These are phyloP conservation scores for Elaphurus davidianus DNA, from an alignment of 2,113 vertebrate genomes.

Conservation along the genomic window DNA sequence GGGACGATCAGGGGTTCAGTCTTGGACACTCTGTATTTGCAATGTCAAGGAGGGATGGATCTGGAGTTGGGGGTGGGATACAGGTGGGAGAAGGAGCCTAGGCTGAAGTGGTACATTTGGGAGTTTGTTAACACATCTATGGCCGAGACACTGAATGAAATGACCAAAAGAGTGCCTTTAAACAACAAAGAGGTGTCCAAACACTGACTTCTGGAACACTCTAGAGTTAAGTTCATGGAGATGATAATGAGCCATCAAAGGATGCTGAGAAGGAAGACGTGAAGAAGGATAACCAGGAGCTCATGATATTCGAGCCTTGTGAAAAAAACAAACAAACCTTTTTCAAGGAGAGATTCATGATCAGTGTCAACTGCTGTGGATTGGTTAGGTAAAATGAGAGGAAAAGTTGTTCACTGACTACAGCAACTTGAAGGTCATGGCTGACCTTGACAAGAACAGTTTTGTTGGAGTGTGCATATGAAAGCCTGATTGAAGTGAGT, in stretches of 20 bases:
- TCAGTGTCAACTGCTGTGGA: not conserved
- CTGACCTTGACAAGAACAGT: not conserved
- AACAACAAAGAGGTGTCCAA: not conserved
- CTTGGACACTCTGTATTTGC: not conserved
- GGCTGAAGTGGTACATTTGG: not conserved
- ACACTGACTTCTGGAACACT: not conserved
- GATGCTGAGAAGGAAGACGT: not conserved
- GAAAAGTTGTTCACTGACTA: not conserved
- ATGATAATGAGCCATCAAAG: not conserved
- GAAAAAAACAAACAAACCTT: not conserved
- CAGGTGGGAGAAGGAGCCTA: not conserved
- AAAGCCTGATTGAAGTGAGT: not conserved
- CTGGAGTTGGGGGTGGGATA: not conserved
- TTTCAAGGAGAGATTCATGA: not conserved
- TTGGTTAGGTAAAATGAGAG: not conserved
- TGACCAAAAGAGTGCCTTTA: not conserved
- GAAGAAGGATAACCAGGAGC: not conserved
- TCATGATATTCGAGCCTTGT: not conserved
- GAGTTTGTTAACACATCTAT: not conserved
- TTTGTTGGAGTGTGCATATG: not conserved
- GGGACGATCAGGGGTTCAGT: rapidly evolving
- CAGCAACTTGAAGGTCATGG: not conserved
- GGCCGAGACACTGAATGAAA: not conserved
- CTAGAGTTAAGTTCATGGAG: not conserved
- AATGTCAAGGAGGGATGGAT: not conserved